Base-by-base conservation (phyloP, 2,113 vertebrate genomes). In the Phoxinus phoxinus region DNA sequence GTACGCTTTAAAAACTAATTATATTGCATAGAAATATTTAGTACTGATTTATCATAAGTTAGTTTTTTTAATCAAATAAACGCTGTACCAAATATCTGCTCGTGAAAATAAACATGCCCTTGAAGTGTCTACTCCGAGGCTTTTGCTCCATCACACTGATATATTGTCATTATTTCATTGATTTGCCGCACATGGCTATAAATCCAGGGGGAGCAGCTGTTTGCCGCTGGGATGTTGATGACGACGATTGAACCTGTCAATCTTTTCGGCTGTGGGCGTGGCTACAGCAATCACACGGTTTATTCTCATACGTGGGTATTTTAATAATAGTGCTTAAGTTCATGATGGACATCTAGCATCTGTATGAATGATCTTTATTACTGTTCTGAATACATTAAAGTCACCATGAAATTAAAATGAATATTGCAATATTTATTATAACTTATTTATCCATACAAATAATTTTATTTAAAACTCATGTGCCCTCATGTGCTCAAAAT, bases 81-180 rank as follows among this genome's bases (percentile, higher is more conserved):
- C 51, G 51, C 44, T 79, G 83, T 78, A 77, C 17, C 87, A 84
- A 61, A 88, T 86, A 76, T 88, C 75, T 75, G 46, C 71, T 88
- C 35, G 0, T 79, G 76, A 48, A 81, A 87, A 89, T 89, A 89
- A 89, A 86, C 63, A 63, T 76, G 67, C 37, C 51, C 59, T 75
- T 86, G 41, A 82, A 86, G 65, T 73, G 35, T 82, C 75, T 51
- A 74, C 71, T 86, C 41, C 23, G 61, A 74, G 30, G 56, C 30
- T 11, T 71, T 72, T 67, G 46, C 63, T 73, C 61, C 53, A 37
- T 73, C 56, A 13, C 21, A 12, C 23, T 74, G 65, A 81, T 80
- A 46, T 51, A 61, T 48, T 84, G 81, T 87, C 30, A 65, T 61
- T 84, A 37, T 78, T 37, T 78, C 11, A 78, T 74, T 81, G 30